These are phyloP conservation scores for Proisotoma minuta DNA, from an alignment of 2,888 invertebrate genomes.

Conservation along the genomic window DNA sequence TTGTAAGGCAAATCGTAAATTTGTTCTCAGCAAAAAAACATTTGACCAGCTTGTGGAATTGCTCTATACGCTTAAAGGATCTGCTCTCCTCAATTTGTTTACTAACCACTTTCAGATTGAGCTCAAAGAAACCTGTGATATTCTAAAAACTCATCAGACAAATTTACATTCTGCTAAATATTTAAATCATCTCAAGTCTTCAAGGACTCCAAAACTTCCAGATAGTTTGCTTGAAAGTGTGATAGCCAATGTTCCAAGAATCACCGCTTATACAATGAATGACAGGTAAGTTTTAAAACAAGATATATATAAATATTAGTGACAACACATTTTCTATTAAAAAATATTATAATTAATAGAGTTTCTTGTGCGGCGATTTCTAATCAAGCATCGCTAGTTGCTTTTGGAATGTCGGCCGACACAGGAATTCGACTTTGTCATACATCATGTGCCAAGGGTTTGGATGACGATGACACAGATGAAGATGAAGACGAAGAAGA, in stretches of 20 bases:
- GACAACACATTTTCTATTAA: neutral
- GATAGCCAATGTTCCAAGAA: constrained; percentile 34
- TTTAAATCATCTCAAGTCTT: no score
- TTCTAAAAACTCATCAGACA: no score
- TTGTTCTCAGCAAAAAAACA: constrained; percentile 26
- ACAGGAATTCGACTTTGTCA: constrained; percentile 35
- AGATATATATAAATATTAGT: neutral
- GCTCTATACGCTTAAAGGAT: constrained; percentile 22
- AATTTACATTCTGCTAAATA: no score
- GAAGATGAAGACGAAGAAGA: neutral
- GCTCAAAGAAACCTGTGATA: no score
- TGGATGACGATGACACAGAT: neutral
- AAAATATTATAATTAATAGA: constrained; percentile 17
- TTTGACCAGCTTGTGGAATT: constrained; percentile 31
- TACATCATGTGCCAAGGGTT: constrained; percentile 17
- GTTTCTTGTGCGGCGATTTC: constrained; percentile 40
- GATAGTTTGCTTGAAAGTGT: constrained; percentile 27
- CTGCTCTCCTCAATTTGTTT: constrained; percentile 33
- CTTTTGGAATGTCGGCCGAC: constrained; percentile 32
- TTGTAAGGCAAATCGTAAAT: constrained; percentile 13
- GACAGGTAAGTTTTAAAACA: constrained; percentile 31
- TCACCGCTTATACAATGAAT: constrained; percentile 34
- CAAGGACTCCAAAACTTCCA: constrained; percentile 15
- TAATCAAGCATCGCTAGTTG: constrained; percentile 32
- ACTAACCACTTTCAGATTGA: constrained; percentile 25